Evolutionary conservation across 2,797 vertebrate species (phyloP), one percentile per base, ranked within the genome.

Genomic region (Danio kyathit): DNA sequence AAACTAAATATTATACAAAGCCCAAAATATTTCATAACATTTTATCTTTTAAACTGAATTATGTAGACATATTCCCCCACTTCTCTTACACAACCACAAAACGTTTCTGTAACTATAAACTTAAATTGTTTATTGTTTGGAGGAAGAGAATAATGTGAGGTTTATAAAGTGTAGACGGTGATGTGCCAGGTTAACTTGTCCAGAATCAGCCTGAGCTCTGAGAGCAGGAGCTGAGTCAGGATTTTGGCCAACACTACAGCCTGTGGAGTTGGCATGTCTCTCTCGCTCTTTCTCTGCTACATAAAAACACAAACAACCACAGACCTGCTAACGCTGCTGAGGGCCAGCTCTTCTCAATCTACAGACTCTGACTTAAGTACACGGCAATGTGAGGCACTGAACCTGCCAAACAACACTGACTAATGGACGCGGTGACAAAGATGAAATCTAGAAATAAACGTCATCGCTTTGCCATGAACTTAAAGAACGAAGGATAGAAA

Each of bases 141-240:
- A 48, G 84, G 56, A 21, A 84, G 66, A 65, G 83, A 83, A 88
- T 82, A 80, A 90, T 90, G 29, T 76, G 87, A 84, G 87, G 79
- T 72, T 85, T 29, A 29, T 29, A 29, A 1, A 29, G 29, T 29
- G 48, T 16, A 73, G 85, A 74, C 21, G 44, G 61, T 60, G 69
- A 21, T 13, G 67, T 79, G 52, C 64, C 88, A 90, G 88, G 88
- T 86, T 86, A 86, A 83, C 83, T 88, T 56, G 83, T 88, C 88
- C 88, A 56, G 79, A 85, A 86, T 90, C 88, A 82, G 87, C 86
- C 88, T 87, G 88, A 91, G 91, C 86, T 86, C 82, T 61, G 88
- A 85, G 83, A 89, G 90, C 85, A 91, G 91, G 88, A 76, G 91
- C 93, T 92, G 92, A 94, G 88, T 94, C 93, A 94, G 92, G 89